phyloP scores from a whole-genome alignment of 1,140 invertebrate species.

The Gonioctena quinquepunctata region DNA sequence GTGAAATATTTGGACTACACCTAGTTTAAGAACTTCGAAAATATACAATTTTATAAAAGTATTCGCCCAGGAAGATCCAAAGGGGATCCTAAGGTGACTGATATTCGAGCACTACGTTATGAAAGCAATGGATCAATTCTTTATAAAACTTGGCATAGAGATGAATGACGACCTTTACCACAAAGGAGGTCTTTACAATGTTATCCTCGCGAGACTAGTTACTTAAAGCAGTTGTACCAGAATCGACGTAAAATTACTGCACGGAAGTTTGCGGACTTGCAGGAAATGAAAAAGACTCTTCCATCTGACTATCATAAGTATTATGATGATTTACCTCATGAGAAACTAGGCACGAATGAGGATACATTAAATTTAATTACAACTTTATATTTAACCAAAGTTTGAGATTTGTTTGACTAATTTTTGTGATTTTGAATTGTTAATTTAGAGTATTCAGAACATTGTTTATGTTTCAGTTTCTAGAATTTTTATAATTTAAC shows the following conservation, averaged over 20 bases:
- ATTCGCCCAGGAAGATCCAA: constrained; percentile 21
- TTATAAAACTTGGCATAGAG: constrained; percentile 17
- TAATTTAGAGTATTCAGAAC: too few species aligned
- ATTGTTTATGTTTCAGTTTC: too few species aligned
- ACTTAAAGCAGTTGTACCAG: neutral
- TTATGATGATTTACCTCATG: too few species aligned
- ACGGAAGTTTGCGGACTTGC: constrained; percentile 9
- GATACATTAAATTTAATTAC: too few species aligned
- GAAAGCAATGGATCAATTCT: constrained; percentile 8
- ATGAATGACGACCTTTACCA: constrained; percentile 10
- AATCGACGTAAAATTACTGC: constrained; percentile 4
- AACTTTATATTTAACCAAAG: too few species aligned
- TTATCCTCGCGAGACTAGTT: neutral
- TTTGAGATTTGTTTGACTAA: too few species aligned
- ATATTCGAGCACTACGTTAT: constrained; percentile 27
- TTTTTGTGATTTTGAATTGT: too few species aligned
- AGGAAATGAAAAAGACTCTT: constrained; percentile 7
- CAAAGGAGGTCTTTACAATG: neutral
- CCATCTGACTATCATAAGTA: neutral
- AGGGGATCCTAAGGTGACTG: constrained; percentile 14
- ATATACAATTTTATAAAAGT: constrained; percentile 2
- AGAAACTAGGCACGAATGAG: too few species aligned
- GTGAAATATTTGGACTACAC: constrained; percentile 9
- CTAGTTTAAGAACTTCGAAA: constrained; percentile 12
- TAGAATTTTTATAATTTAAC: too few species aligned